These are phyloP conservation scores for Serripes groenlandicus DNA, from an alignment of 2,888 invertebrate species.

Conservation along the genomic window DNA sequence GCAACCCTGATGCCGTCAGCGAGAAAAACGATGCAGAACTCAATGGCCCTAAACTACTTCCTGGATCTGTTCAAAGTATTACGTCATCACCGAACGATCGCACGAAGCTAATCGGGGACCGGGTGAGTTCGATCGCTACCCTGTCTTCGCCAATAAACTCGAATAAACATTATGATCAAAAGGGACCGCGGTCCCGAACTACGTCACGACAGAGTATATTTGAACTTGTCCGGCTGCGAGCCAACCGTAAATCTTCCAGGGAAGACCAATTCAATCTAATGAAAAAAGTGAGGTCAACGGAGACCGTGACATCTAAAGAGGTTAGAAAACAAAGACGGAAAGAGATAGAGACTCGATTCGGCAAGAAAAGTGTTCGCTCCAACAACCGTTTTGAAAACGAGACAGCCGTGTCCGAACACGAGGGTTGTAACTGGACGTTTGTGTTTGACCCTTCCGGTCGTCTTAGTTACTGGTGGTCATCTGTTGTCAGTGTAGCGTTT, in stretches of 20 bases:
- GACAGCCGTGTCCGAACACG: conserved; percentile 88
- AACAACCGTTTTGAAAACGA: conserved; percentile 80
- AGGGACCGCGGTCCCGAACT: conserved; percentile 86
- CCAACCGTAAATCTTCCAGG: conserved; percentile 90
- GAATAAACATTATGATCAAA: conserved; percentile 80
- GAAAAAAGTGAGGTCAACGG: conserved; percentile 89
- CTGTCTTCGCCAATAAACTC: conserved; percentile 87
- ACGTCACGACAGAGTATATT: conserved; percentile 90
- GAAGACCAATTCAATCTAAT: conserved; percentile 88
- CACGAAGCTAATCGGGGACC: conserved; percentile 86
- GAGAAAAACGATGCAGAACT: conserved; percentile 59
- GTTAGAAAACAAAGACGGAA: conserved; percentile 85
- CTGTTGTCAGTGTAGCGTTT: conserved; percentile 85
- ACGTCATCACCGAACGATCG: conserved; percentile 71
- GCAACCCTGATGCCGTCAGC: conserved; percentile 42
- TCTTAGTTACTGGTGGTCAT: conserved; percentile 88
- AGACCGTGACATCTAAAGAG: conserved; percentile 89
- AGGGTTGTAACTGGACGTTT: conserved; percentile 91
- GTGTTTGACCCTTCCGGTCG: conserved; percentile 99
- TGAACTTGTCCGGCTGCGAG: conserved; percentile 93
- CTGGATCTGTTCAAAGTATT: conserved; percentile 86
- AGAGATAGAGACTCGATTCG: conserved; percentile 86
- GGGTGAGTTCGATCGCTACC: conserved; percentile 88
- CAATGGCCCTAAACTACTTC: conserved; percentile 89
- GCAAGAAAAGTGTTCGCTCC: conserved; percentile 81